Evolutionary conservation across 2,113 vertebrate genomes (phyloP).

Genomic region (Catharus fuscescens): DNA sequence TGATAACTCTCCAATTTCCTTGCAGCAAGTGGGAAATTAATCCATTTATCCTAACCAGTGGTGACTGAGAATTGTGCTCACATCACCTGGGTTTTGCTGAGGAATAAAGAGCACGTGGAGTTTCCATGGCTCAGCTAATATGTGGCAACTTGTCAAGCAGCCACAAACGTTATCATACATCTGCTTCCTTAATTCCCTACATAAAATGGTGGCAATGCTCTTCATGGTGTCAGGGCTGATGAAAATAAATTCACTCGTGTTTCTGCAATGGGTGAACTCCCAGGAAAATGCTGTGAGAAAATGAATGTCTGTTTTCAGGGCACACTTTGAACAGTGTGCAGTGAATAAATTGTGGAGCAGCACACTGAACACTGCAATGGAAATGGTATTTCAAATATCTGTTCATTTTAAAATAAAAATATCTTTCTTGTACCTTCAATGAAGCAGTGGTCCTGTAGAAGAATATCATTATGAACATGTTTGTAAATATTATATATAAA

Average conservation of each 20-base stretch:
- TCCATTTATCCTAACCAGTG: neutral
- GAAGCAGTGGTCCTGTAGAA: constrained; percentile 36
- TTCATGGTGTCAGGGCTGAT: neutral
- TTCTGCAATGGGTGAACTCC: neutral
- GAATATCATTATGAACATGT: neutral
- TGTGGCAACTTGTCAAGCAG: neutral
- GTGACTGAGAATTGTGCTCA: neutral
- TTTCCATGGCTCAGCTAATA: constrained; percentile 24
- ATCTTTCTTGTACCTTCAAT: neutral
- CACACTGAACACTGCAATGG: neutral
- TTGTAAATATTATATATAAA: neutral
- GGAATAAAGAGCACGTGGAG: neutral
- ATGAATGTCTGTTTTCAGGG: constrained; percentile 4
- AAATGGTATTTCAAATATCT: neutral
- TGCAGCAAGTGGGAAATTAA: neutral
- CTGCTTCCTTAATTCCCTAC: constrained; percentile 32
- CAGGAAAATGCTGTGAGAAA: neutral
- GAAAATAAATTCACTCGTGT: neutral
- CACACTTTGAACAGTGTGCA: neutral
- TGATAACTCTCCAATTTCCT: neutral
- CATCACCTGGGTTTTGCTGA: constrained; percentile 1
- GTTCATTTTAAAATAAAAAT: neutral
- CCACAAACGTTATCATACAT: neutral
- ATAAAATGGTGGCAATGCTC: neutral
- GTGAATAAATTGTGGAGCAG: constrained; percentile 11